Evolutionary conservation across 2,113 vertebrate genomes (phyloP).

Genomic region (Meriones unguiculatus): DNA sequence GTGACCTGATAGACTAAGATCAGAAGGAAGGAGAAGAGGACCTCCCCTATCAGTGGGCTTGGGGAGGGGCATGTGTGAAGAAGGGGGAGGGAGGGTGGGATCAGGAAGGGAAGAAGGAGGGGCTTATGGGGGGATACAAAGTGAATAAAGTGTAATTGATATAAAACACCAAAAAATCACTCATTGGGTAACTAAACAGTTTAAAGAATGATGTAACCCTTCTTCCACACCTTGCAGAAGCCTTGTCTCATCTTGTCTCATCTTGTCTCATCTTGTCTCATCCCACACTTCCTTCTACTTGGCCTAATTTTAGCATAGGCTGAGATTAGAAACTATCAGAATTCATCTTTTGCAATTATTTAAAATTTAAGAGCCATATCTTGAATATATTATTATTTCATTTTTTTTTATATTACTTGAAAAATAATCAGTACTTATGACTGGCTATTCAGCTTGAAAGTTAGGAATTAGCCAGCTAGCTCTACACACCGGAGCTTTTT

Average conservation of each 20-base stretch:
- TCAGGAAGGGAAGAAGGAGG: no score
- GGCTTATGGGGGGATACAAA: no score
- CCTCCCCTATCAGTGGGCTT: no score
- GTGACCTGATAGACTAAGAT: no score
- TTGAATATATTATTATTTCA: not conserved
- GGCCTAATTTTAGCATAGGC: not conserved
- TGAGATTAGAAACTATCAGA: not conserved
- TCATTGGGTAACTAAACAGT: not conserved
- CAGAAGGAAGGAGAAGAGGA: no score
- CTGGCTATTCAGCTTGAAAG: not conserved
- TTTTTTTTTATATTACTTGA: constrained; percentile 20
- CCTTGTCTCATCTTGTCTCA: not conserved
- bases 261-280: no score
- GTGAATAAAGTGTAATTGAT: no score
- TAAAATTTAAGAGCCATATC: not conserved
- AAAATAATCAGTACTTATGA: not conserved
- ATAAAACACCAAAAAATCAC: no score
- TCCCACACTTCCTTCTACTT: not conserved
- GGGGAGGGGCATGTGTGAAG: no score
- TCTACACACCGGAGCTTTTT: not conserved
- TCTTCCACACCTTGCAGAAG: not conserved
- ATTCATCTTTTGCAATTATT: not conserved
- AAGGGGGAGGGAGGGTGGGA: no score
- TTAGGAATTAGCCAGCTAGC: not conserved
- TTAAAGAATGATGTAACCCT: not conserved